These are phyloP conservation scores for Ptychobarbus kaznakovi DNA, from an alignment of 2,797 vertebrate genomes.

Conservation along the genomic window DNA sequence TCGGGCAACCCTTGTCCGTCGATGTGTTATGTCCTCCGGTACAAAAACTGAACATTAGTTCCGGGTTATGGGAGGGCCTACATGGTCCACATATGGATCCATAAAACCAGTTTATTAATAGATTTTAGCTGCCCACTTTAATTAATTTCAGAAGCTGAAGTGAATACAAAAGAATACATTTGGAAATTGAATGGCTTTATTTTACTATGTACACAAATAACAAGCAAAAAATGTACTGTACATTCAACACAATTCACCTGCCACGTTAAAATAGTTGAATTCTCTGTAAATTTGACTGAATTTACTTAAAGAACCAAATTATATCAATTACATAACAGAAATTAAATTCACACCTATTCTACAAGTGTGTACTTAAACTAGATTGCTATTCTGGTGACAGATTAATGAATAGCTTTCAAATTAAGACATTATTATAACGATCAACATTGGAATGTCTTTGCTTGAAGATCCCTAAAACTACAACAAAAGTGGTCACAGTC, in stretches of 20 bases:
- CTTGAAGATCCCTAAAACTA: not conserved
- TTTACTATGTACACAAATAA: constrained; percentile 20
- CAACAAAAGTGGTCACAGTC: constrained; percentile 1
- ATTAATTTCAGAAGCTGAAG: not conserved
- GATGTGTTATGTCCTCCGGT: not conserved
- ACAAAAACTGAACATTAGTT: constrained; percentile 6
- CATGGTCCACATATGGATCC: not conserved
- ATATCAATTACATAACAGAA: not conserved
- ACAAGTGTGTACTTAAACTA: not conserved
- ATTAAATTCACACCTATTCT: not conserved
- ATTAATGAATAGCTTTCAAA: not conserved
- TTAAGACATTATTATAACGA: not conserved
- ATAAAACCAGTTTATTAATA: not conserved
- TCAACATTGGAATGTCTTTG: not conserved
- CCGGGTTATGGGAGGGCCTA: not conserved
- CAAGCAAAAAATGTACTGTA: not conserved
- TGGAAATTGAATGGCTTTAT: not conserved
- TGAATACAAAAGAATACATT: not conserved
- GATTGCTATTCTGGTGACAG: not conserved
- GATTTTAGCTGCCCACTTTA: not conserved
- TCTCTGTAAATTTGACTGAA: not conserved
- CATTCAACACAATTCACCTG: not conserved
- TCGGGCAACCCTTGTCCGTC: not conserved
- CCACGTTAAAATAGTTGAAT: not conserved
- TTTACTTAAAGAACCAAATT: not conserved